phyloP scores from a whole-genome alignment of 2,888 invertebrate species.

The Boloria selene region DNA sequence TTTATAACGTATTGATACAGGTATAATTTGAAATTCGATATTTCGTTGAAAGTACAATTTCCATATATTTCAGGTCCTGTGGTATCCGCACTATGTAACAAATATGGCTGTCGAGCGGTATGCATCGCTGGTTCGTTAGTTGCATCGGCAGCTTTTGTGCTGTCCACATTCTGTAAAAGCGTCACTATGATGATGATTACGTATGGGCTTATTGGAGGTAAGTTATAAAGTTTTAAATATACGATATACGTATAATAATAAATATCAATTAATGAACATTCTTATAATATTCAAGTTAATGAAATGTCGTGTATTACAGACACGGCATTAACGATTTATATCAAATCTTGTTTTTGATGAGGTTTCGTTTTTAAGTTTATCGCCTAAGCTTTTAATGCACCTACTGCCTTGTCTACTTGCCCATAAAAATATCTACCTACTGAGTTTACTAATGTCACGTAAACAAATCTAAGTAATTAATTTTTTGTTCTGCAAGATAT shows the following conservation, averaged over 20 bases:
- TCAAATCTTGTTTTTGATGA: no score
- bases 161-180: constrained; percentile 93
- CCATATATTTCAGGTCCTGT: constrained; percentile 87
- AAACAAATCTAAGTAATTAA: no score
- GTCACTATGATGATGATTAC: constrained; percentile 95
- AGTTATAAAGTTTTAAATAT: constrained; percentile 46
- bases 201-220: constrained; percentile 96
- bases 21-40: background rate
- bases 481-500: background rate
- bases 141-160: constrained; percentile 91
- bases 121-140: constrained; percentile 96
- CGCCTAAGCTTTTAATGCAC: background rate
- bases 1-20: no score
- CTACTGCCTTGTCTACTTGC: no score
- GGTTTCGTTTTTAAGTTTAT: no score
- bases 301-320: no score
- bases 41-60: background rate
- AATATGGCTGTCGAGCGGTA: constrained; percentile 96
- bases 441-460: background rate
- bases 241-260: no score
- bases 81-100: constrained; percentile 97
- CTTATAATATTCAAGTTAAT: no score
- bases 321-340: no score
- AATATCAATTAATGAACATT: no score
- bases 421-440: background rate